Evolutionary conservation across 2,113 vertebrate species (phyloP), one percentile per base, ranked within the genome.

Genomic region (Neolamprologus hecqui): DNA sequence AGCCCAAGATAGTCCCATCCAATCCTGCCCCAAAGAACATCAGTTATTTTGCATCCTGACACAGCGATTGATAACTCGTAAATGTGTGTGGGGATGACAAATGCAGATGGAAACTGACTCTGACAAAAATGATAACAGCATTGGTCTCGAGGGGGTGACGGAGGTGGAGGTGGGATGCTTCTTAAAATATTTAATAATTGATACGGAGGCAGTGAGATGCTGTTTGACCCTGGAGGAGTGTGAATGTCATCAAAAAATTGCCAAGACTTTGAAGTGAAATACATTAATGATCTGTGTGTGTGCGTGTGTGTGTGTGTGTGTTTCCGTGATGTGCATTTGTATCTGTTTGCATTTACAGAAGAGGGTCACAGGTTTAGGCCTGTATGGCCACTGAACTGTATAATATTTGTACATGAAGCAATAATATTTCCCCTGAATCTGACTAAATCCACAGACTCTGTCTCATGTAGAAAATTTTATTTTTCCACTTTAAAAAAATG

Each of bases 141-240:
- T 98, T 97, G 97, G 97, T 99, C 98, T 98, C 92, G 54, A 93
- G 95, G 95, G 94, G 94, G 88, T 84, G 93, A 90, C 54, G 85
- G 92, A 92, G 96, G 97, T 97, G 97, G 97, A 97, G 97, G 97
- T 97, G 97, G 97, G 96, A 97, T 84, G 97, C 98, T 98, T 98
- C 98, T 99, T 99, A 99, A 99, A 99, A 99, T 99, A 99, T 99
- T 99, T 99, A 99, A 99, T 99, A 98, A 99, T 99, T 98, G 94
- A 98, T 98, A 98, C 97, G 96, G 97, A 98, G 97, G 97, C 97
- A 97, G 97, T 95, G 98, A 98, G 97, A 98, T 98, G 98, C 97
- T 97, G 97, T 98, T 98, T 99, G 98, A 99, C 98, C 98, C 98
- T 98, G 98, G 98, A 99, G 98, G 97, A 98, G 97, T 96, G 97